These are phyloP conservation scores for Zaprionus davidi DNA, from an alignment of 1,140 invertebrate species.

Conservation along the genomic window DNA sequence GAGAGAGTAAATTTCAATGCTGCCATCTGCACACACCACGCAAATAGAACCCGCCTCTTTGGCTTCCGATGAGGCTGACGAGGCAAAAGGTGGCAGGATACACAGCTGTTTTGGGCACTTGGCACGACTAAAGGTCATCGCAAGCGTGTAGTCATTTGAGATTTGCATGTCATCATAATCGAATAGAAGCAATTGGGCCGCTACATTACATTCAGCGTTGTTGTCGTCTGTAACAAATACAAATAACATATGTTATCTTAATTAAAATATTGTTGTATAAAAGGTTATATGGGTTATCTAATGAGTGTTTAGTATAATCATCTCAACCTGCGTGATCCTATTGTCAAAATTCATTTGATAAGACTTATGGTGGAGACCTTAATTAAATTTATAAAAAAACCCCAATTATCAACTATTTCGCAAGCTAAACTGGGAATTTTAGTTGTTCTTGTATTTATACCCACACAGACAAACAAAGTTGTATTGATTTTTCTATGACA, in stretches of 20 bases:
- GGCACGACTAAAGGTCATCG: constrained; percentile 87
- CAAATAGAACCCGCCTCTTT: constrained; percentile 80
- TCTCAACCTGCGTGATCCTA: neutral
- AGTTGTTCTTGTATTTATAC: no score
- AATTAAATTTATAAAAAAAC: neutral
- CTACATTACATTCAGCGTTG: constrained; percentile 66
- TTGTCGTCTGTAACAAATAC: constrained; percentile 45
- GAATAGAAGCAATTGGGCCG: constrained; percentile 86
- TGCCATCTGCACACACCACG: constrained; percentile 89
- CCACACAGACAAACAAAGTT: no score
- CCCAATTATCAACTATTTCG: neutral
- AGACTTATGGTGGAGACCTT: neutral
- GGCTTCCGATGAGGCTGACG: constrained; percentile 34
- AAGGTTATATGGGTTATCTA: neutral
- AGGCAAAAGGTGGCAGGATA: constrained; percentile 85
- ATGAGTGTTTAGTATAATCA: neutral
- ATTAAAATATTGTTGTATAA: neutral
- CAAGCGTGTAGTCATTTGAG: constrained; percentile 87
- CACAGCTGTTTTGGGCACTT: constrained; percentile 89
- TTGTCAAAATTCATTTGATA: neutral
- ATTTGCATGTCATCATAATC: constrained; percentile 86
- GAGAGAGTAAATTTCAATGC: constrained; percentile 88
- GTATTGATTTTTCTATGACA: no score
- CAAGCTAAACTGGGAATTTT: neutral
- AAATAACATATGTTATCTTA: neutral